Conservation (phyloP, 2,888 invertebrate genomes). For the Coenonympha arcania region DNA sequence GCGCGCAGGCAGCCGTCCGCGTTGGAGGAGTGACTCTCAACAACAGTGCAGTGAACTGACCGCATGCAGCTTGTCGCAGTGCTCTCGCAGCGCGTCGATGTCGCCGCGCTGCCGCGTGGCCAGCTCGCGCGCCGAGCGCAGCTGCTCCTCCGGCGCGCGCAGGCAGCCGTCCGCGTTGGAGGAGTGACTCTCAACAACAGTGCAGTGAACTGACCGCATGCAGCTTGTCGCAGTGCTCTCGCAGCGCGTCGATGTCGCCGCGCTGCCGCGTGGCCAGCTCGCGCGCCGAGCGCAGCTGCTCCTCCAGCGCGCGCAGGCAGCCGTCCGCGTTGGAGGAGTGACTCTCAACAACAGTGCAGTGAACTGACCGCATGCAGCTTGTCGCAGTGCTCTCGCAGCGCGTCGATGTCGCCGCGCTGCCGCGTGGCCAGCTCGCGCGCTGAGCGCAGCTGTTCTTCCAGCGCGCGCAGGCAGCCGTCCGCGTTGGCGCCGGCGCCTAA, state of each 20-base stretch:
- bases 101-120: too few species aligned
- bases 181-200: neutral
- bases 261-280: constrained; percentile 83
- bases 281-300: constrained; percentile 67
- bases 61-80: too few species aligned
- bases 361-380: constrained; percentile 78
- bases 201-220: constrained; percentile 74
- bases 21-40: constrained; percentile 64
- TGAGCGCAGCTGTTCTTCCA: constrained; percentile 83
- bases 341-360: neutral
- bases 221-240: constrained; percentile 79
- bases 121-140: too few species aligned
- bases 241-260: constrained; percentile 80
- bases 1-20: constrained; percentile 82
- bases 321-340: too few species aligned
- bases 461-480: constrained; percentile 81
- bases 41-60: too few species aligned
- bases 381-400: constrained; percentile 79
- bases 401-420: constrained; percentile 84
- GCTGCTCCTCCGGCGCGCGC: constrained; percentile 82
- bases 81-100: too few species aligned
- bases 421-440: constrained; percentile 82
- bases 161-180: constrained; percentile 77
- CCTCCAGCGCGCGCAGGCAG: neutral
- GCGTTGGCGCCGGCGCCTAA: constrained; percentile 71